Evolutionary conservation across 2,113 vertebrate genomes (phyloP).

Genomic region (Condylura cristata): DNA sequence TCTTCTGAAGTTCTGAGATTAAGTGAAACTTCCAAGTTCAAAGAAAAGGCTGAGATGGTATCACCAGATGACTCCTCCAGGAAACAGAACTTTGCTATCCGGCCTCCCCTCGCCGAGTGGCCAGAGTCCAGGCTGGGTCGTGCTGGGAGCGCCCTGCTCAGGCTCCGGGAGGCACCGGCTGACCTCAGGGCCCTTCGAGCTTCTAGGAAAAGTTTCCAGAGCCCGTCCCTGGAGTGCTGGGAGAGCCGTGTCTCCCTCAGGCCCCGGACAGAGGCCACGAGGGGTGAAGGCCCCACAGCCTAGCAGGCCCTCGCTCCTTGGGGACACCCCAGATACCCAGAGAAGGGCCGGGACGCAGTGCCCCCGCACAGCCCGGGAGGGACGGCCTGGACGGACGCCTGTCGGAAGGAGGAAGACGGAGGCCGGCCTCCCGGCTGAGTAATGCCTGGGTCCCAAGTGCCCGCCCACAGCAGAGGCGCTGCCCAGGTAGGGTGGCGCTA

Average conservation of each 20-base stretch:
- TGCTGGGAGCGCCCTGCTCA: slow-evolving; percentile 28
- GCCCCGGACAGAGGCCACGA: background rate
- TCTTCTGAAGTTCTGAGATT: slow-evolving; percentile 72
- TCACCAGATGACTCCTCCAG: slow-evolving; percentile 57
- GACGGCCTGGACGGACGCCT: background rate
- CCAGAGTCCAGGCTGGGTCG: slow-evolving; percentile 56
- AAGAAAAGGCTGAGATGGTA: slow-evolving; percentile 52
- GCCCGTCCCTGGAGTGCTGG: slow-evolving; percentile 7
- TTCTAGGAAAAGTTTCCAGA: slow-evolving; percentile 72
- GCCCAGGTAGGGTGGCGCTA: slow-evolving; percentile 15
- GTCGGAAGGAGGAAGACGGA: slow-evolving; percentile 30
- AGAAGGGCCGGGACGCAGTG: background rate
- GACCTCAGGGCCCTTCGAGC: slow-evolving; percentile 62
- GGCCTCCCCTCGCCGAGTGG: slow-evolving; percentile 32
- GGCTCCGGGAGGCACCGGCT: background rate
- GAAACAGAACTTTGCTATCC: slow-evolving; percentile 46
- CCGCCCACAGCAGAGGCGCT: slow-evolving; percentile 44
- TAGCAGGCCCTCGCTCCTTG: background rate
- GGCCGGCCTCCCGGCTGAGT: slow-evolving; percentile 56
- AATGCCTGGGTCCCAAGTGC: slow-evolving; percentile 46
- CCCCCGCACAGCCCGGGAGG: background rate
- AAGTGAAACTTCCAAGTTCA: slow-evolving; percentile 73
- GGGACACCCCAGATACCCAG: background rate
- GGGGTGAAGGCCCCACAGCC: background rate
- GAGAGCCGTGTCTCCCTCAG: background rate